These are phyloP conservation scores for Calephelis perditalis DNA, from an alignment of 2,888 invertebrate genomes.

Conservation along the genomic window DNA sequence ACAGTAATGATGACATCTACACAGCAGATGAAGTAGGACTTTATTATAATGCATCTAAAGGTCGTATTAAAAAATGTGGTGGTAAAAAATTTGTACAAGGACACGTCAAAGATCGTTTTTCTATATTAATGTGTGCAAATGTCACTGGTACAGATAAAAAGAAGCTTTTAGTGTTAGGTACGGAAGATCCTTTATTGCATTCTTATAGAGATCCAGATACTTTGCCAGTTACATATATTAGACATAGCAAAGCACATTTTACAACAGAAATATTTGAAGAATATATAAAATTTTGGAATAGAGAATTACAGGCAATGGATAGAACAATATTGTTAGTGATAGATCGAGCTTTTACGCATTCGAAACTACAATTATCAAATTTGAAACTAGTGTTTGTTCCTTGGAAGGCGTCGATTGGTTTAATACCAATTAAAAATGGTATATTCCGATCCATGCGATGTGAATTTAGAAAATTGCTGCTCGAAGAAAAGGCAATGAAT, in stretches of 20 bases:
- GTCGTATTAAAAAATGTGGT: conserved; percentile 41
- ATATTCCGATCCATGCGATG: conserved; percentile 38
- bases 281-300: conserved; percentile 44
- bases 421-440: conserved; percentile 46
- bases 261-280: conserved; percentile 46
- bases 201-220: conserved; percentile 40
- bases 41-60: conserved; percentile 45
- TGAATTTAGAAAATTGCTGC: conserved; percentile 39
- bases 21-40: conserved; percentile 45
- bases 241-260: conserved; percentile 43
- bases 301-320: conserved; percentile 35
- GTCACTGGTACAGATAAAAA: conserved; percentile 43
- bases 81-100: conserved; percentile 48
- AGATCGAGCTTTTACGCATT: conserved; percentile 45
- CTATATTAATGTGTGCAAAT: conserved; percentile 44
- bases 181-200: conserved; percentile 41
- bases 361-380: conserved; percentile 42
- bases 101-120: conserved; percentile 39
- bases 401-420: conserved; percentile 42
- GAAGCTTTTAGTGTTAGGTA: conserved; percentile 42
- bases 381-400: conserved; percentile 45
- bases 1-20: conserved; percentile 43
- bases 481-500: conserved; percentile 42
- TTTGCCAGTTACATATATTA: conserved; percentile 42
- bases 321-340: conserved; percentile 39